Percentiles rank a stretch among this genome's conserved stretches.
Evolutionary conservation across 2,888 invertebrate species (phyloP).

Genomic region (Tetragonisca angustula): DNA sequence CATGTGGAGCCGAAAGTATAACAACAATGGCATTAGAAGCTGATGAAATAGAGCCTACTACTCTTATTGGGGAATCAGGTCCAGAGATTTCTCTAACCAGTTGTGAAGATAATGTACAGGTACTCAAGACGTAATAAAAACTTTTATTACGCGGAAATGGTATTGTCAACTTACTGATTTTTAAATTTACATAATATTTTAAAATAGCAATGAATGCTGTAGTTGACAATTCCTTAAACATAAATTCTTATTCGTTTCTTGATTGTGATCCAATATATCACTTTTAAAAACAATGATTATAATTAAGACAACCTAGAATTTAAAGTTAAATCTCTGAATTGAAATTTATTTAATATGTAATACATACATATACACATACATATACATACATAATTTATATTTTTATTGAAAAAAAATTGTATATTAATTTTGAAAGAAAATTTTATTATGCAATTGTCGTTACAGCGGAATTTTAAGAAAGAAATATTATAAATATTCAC

Average conservation of each 20-base stretch:
- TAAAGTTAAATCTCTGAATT: constrained; percentile 9
- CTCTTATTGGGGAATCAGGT: constrained; percentile 75
- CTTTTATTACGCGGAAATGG: constrained; percentile 66
- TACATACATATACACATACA: not conserved
- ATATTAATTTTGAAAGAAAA: constrained; percentile 34
- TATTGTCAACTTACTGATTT: constrained; percentile 52
- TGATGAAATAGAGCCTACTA: constrained; percentile 79
- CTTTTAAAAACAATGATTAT: constrained; percentile 19
- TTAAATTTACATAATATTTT: constrained; percentile 18
- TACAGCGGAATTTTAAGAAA: constrained; percentile 25
- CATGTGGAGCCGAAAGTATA: constrained; percentile 85
- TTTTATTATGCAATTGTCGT: constrained; percentile 27
- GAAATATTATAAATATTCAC: constrained; percentile 18
- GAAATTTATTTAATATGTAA: constrained; percentile 24
- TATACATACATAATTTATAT: constrained; percentile 25
- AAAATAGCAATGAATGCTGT: not conserved
- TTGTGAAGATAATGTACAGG: constrained; percentile 83
- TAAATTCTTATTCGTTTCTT: constrained; percentile 9
- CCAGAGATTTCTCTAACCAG: constrained; percentile 83
- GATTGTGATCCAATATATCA: constrained; percentile 12
- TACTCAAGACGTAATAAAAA: constrained; percentile 80
- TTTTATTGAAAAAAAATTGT: constrained; percentile 35
- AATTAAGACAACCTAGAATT: constrained; percentile 26
- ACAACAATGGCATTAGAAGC: constrained; percentile 79
- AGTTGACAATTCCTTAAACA: constrained; percentile 41